These are phyloP conservation scores for Falco peregrinus DNA, from an alignment of 2,797 vertebrate species.

Conservation along the genomic window DNA sequence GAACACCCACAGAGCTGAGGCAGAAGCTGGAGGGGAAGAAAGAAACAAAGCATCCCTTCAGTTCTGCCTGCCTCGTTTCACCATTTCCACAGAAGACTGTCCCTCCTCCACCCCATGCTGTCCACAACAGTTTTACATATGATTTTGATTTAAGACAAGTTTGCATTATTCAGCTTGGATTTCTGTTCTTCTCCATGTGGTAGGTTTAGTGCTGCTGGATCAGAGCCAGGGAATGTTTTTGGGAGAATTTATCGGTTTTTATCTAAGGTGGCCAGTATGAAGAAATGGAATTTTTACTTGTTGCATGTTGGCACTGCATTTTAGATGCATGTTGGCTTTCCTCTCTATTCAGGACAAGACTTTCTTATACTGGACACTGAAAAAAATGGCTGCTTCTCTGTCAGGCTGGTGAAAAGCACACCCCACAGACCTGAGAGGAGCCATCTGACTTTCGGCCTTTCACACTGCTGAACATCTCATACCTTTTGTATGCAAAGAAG, in stretches of 20 bases:
- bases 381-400: not conserved
- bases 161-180: conserved; percentile 31
- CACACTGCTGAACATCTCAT: not conserved
- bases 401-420: not conserved
- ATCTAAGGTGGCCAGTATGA: conserved; percentile 16
- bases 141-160: conserved; percentile 44
- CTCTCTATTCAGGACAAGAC: not conserved
- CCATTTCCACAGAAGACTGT: not conserved
- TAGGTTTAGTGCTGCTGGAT: conserved; percentile 42
- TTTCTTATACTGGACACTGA: not conserved
- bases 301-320: not conserved
- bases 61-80: not conserved
- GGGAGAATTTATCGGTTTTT: conserved; percentile 27
- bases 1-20: not conserved
- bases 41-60: conserved; percentile 5
- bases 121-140: conserved; percentile 3
- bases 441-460: not conserved
- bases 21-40: not conserved
- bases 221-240: not conserved
- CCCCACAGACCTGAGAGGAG: not conserved
- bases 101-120: conserved; percentile 1
- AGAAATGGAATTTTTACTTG: conserved; percentile 33
- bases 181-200: conserved; percentile 42
- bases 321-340: not conserved
- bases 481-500: not conserved